Percentiles rank a stretch among this genome's conserved stretches.
Evolutionary conservation across 1,140 invertebrate genomes (phyloP).

Genomic region (Tetramorium parvispinum): DNA sequence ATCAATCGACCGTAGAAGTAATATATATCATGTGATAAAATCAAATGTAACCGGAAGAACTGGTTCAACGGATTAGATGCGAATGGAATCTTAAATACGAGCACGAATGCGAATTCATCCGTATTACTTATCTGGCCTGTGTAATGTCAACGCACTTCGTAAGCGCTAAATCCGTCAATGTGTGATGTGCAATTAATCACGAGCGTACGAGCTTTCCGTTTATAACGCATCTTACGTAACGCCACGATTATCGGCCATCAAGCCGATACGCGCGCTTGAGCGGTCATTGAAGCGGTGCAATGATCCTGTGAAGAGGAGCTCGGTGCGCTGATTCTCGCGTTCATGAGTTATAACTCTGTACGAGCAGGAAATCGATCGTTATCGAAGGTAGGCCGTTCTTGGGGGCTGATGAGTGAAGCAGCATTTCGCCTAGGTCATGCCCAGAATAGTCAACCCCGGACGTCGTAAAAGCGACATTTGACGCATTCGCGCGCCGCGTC

Average conservation of each 20-base stretch:
- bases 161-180: constrained; percentile 20
- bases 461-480: constrained; percentile 10
- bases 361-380: constrained; percentile 58
- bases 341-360: constrained; percentile 28
- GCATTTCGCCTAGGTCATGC: constrained; percentile 62
- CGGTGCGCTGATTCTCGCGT: constrained; percentile 19
- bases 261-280: constrained; percentile 9
- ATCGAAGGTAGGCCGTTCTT: constrained; percentile 28
- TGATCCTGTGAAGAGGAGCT: constrained; percentile 3
- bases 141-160: not conserved
- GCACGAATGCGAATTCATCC: not conserved
- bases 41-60: not conserved
- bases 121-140: not conserved
- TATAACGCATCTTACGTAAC: constrained; percentile 34
- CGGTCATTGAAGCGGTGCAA: constrained; percentile 30
- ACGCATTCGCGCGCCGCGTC: constrained; percentile 3
- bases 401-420: constrained; percentile 18
- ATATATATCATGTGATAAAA: not conserved
- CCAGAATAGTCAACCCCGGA: constrained; percentile 62
- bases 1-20: not conserved
- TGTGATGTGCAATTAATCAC: constrained; percentile 33
- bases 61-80: not conserved
- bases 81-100: not conserved
- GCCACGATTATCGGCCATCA: constrained; percentile 22
- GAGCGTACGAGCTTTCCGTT: constrained; percentile 34